Conservation (phyloP, 2,888 invertebrate genomes). For the Mimumesa dahlbomi region DNA sequence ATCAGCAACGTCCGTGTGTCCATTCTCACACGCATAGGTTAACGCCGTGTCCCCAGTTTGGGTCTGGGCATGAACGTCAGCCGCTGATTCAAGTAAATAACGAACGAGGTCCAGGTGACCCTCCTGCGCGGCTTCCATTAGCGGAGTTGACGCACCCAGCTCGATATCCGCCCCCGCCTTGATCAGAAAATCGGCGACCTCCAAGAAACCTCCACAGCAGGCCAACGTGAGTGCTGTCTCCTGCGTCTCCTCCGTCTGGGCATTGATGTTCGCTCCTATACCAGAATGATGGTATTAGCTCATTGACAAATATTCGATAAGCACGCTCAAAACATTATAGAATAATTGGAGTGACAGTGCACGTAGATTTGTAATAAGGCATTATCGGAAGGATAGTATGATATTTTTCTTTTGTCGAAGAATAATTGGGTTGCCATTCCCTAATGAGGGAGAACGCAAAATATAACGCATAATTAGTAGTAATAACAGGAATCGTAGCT, state of each 20-base stretch:
- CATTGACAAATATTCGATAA: background rate
- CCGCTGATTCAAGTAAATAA: conserved; percentile 91
- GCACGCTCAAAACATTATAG: no score
- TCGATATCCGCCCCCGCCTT: conserved; percentile 97
- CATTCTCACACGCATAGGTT: conserved; percentile 99
- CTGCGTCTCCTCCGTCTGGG: conserved; percentile 99
- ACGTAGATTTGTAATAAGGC: no score
- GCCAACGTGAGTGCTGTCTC: conserved; percentile 97
- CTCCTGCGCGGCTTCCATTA: conserved; percentile 99
- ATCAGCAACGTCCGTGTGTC: conserved; percentile 98
- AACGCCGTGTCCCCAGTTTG: conserved; percentile 97
- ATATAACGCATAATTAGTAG: no score
- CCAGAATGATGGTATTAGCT: background rate
- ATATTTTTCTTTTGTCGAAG: no score
- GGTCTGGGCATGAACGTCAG: conserved; percentile 96
- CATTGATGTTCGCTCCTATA: conserved; percentile 95
- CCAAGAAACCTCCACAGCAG: conserved; percentile 96
- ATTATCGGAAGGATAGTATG: no score
- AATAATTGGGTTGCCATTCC: no score
- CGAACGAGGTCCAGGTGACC: conserved; percentile 96
- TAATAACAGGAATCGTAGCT: no score
- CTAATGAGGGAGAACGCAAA: no score
- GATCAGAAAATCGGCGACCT: conserved; percentile 96
- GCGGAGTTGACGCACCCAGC: conserved; percentile 96
- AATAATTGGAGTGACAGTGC: no score